Conservation (phyloP, 2,113 vertebrate species). For the Puntigrus tetrazona region DNA sequence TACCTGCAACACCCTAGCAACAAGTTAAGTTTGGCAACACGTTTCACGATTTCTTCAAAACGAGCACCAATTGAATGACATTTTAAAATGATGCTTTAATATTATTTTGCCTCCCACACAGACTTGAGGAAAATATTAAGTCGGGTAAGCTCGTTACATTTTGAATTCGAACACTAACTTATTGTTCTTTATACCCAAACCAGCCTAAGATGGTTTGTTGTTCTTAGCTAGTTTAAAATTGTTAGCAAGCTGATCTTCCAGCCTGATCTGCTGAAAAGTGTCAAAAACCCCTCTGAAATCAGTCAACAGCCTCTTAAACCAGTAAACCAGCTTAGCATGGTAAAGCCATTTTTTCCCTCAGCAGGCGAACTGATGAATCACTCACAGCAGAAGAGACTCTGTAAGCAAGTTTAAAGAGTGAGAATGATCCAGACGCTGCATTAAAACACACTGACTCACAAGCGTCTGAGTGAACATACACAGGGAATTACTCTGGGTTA, state of each 20-base stretch:
- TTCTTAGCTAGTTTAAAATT: not conserved
- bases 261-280: not conserved
- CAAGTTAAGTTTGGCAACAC: not conserved
- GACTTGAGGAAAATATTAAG: too few relatives aligned
- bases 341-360: not conserved
- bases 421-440: not conserved
- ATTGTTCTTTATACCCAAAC: not conserved
- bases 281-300: not conserved
- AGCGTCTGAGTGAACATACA: constrained; percentile 3
- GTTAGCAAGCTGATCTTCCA: not conserved
- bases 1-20: not conserved
- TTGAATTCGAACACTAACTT: too few relatives aligned
- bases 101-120: not conserved
- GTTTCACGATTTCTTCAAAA: not conserved
- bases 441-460: constrained; percentile 22
- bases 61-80: not conserved
- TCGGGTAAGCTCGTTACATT: too few relatives aligned
- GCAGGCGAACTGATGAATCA: not conserved
- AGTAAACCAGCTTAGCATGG: not conserved
- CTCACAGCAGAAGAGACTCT: not conserved
- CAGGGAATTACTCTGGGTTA: not conserved
- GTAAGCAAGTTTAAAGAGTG: not conserved
- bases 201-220: not conserved
- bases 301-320: not conserved
- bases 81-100: not conserved